Evolutionary conservation across 2,113 vertebrate genomes (phyloP), one percentile per base, ranked within the genome.

Genomic region (Euleptes europaea): DNA sequence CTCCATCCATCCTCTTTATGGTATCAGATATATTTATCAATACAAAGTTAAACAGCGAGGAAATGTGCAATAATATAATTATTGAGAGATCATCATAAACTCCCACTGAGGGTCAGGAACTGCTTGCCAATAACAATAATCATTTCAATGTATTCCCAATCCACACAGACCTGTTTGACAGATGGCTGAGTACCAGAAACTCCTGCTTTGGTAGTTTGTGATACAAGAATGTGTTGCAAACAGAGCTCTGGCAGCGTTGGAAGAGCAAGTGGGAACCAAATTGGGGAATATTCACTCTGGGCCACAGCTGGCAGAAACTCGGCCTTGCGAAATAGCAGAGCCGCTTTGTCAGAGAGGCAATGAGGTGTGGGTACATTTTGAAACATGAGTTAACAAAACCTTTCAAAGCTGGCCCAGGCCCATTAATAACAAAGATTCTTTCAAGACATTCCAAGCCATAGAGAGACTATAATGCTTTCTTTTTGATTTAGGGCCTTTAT

Each of bases 81-180:
- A 47, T 15, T 82, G 5, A 5, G 8, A 76, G 42, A 60, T 49
- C 57, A 51, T 15, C 12, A 71, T 10, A 54, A 76, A 69, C 51
- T 67, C 51, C 0, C 0, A 42, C 63, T 9, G 1, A 67, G 21
- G 14, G 23, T 33, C 13, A 54, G 0, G 13, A n/a, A n/a, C n/a
- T n/a, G n/a, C n/a, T n/a, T n/a, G n/a, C n/a, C n/a, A n/a, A n/a
- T n/a, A n/a, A 11, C 9, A 19, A 1, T 65, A 70, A 47, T 40
- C 21, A 17, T 69, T 8, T 65, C 51, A 31, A 31, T 63, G 49
- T 0, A 28, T 49, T 31, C 51, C 63, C 1, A 0, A 19, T 31
- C 54, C 35, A 80, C 65, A 51, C 9, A 33, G 47, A 54, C n/a
- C 74, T 0, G 35, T 78, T 0, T 26, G 47, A 31, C 40, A 44